Percentiles rank a stretch among this genome's conserved stretches.
Conservation (phyloP, 2,888 invertebrate species). For the Stenolophus ochropezus region DNA sequence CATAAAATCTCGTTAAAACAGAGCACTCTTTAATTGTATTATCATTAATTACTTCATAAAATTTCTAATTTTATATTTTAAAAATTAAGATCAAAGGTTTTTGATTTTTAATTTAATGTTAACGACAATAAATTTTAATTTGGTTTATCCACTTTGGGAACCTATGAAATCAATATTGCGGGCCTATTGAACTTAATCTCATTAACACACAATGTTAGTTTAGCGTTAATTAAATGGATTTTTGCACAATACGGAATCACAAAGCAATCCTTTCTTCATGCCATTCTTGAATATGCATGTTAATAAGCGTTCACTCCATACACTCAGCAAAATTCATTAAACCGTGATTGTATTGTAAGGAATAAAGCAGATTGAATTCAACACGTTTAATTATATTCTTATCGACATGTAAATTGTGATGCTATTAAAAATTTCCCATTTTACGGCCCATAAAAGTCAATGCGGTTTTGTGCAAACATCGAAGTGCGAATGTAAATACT, state of each 20-base stretch:
- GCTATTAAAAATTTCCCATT: conserved; percentile 47
- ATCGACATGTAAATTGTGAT: conserved; percentile 52
- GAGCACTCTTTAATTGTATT: conserved; percentile 11
- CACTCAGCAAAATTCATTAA: conserved; percentile 6
- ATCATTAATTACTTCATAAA: conserved; percentile 2
- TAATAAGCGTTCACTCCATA: neutral
- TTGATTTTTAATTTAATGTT: too few relatives aligned
- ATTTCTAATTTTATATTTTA: too few relatives aligned
- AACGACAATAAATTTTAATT: too few relatives aligned
- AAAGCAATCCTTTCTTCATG: neutral
- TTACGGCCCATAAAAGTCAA: conserved; percentile 48
- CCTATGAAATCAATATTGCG: too few relatives aligned
- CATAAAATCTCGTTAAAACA: conserved; percentile 13
- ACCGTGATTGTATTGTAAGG: conserved; percentile 24
- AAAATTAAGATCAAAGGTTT: too few relatives aligned
- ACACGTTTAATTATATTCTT: conserved; percentile 54
- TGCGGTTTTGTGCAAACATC: conserved; percentile 54
- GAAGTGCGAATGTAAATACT: conserved; percentile 57
- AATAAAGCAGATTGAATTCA: conserved; percentile 29
- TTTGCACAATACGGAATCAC: neutral
- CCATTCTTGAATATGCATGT: neutral
- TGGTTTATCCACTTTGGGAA: too few relatives aligned
- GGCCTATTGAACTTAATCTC: too few relatives aligned
- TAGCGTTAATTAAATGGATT: neutral
- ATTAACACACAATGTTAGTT: too few relatives aligned